A percentile compares a stretch with the other conserved stretches of the same genome.
phyloP scores from a whole-genome alignment of 1,140 invertebrate genomes.

The Formica selysi region DNA sequence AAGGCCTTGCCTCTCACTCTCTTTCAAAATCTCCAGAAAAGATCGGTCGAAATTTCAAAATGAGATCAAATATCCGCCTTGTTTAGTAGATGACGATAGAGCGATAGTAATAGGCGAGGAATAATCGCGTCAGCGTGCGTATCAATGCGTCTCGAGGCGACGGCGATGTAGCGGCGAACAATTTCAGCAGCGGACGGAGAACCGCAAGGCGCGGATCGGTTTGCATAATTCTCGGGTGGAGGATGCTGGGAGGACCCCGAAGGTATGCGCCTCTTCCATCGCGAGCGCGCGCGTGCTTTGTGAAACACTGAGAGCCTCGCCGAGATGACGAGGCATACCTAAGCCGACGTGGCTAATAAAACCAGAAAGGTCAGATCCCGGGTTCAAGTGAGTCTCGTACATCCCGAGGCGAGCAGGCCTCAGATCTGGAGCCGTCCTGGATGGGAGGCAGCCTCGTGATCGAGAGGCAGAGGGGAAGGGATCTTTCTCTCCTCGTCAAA shows the following conservation, averaged over 20 bases:
- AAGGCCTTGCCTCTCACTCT: background rate
- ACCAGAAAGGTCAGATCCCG: conserved; percentile 80
- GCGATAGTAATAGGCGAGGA: no score
- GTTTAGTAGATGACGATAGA: background rate
- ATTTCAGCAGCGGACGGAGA: conserved; percentile 8
- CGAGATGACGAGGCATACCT: conserved; percentile 79
- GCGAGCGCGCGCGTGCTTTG: conserved; percentile 66
- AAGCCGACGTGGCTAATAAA: conserved; percentile 80
- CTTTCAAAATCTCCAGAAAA: background rate
- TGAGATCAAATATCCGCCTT: background rate
- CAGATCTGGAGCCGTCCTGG: conserved; percentile 43
- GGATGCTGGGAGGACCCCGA: conserved; percentile 76
- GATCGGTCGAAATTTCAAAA: conserved; percentile 1
- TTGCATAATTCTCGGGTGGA: conserved; percentile 78
- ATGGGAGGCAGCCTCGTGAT: conserved; percentile 18
- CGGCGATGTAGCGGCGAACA: background rate
- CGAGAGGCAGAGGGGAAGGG: background rate
- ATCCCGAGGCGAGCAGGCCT: conserved; percentile 26
- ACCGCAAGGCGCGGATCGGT: conserved; percentile 63
- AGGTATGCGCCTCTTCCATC: conserved; percentile 76
- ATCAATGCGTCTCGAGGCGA: background rate
- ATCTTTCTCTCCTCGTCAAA: background rate
- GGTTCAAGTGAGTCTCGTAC: conserved; percentile 74
- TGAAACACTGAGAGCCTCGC: conserved; percentile 59
- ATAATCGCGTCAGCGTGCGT: background rate